Evolutionary conservation across 2,113 vertebrate genomes (phyloP), one percentile per base, ranked within the genome.

Genomic region (Larimichthys polyactis): DNA sequence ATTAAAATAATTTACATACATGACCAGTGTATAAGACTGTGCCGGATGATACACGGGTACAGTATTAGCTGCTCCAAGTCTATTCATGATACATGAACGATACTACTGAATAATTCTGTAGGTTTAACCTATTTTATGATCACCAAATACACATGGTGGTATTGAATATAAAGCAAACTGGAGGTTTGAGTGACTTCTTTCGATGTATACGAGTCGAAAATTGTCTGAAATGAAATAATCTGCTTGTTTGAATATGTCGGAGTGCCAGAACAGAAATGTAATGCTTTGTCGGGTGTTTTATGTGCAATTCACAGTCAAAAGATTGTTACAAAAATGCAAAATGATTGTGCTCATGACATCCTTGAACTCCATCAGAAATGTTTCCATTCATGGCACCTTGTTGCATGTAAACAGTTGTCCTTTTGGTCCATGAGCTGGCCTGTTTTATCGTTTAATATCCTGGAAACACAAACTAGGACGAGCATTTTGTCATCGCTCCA

Each of bases 51-150:
- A 84, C 69, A 90, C 63, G 82, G 63, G 75, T 78, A 7, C 24
- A 57, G 20, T 58, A 58, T 75, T 90, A 91, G 88, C 89, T 92
- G 90, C 87, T 91, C 86, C 77, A 51, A 71, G 70, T 81, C 24
- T 19, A 72, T 93, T 87, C 90, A 90, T 93, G 87, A 92, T 87
- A 90, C 86, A 89, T 68, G 79, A 89, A 90, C 51, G 24, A 87
- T 82, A 77, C 60, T 60, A 71, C 68, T 71, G 16, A 83, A 79
- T 74, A 55, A 70, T 57, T 66, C 52, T 85, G 80, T 71, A 64
- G 68, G 79, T 77, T 84, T 82, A n/a, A 77, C 74, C 81, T 83
- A 85, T 73, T 69, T 54, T 24, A 19, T 46, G 14, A 73, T 67
- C 64, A 78, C 60, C 71, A 83, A 71, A 72, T 20, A 49, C 19